These are phyloP conservation scores for Triplophysa bombifrons DNA, from an alignment of 2,797 vertebrate species.

Conservation along the genomic window DNA sequence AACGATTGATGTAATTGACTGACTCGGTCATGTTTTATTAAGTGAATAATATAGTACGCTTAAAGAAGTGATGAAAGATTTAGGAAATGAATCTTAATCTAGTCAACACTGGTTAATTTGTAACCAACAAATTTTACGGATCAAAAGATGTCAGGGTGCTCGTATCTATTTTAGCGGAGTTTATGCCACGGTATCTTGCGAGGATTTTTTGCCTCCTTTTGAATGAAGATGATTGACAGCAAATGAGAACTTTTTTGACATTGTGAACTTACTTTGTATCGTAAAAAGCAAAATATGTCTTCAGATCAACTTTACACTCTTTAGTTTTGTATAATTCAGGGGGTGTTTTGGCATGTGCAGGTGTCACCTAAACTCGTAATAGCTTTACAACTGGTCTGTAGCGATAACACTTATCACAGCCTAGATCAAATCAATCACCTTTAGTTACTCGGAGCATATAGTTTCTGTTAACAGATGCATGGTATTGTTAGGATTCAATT, in stretches of 20 bases:
- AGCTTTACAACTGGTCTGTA: conserved; percentile 70
- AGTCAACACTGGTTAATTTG: conserved; percentile 22
- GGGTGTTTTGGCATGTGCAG: conserved; percentile 57
- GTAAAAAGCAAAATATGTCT: conserved; percentile 5
- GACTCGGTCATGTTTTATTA: conserved; percentile 31
- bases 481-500: conserved; percentile 72
- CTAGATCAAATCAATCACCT: conserved; percentile 71
- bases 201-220: conserved; percentile 22
- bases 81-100: conserved; percentile 28
- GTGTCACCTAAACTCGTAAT: conserved; percentile 68
- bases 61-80: conserved; percentile 35
- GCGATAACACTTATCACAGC: conserved; percentile 70
- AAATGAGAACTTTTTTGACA: conserved; percentile 30
- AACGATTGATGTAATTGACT: conserved; percentile 42
- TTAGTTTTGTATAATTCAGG: conserved; percentile 18
- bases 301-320: conserved; percentile 13
- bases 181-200: not conserved
- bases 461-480: conserved; percentile 76
- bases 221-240: conserved; percentile 40
- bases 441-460: conserved; percentile 72
- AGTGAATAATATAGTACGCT: conserved; percentile 35
- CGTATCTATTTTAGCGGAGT: conserved; percentile 13
- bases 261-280: conserved; percentile 27
- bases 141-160: conserved; percentile 18
- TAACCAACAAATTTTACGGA: conserved; percentile 2